phyloP scores from a whole-genome alignment of 2,797 vertebrate species.

The Ctenosaura bakeri region DNA sequence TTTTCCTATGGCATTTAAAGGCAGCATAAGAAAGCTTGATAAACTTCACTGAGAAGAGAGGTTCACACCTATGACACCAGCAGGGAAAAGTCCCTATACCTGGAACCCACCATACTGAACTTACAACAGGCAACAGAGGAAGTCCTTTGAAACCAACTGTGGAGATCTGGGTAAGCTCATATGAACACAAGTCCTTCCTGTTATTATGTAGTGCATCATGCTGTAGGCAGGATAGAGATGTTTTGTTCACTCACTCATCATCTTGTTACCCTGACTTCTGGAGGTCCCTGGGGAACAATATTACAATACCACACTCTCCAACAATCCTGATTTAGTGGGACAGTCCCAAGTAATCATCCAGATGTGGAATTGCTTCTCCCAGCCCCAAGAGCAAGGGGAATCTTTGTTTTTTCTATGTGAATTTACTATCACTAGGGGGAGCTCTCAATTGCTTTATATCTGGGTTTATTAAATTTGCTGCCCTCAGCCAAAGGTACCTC shows the following conservation, averaged over 20 bases:
- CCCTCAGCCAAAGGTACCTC: neutral
- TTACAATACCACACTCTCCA: no score
- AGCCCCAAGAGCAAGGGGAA: neutral
- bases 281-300: no score
- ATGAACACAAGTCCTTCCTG: neutral
- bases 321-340: no score
- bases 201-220: neutral
- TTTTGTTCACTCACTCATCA: no score
- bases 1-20: neutral
- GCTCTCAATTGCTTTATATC: neutral
- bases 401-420: neutral
- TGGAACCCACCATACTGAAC: neutral
- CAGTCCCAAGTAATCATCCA: no score
- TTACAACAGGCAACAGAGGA: neutral
- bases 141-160: neutral
- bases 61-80: neutral
- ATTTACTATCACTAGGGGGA: conserved; percentile 61
- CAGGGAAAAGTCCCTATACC: neutral
- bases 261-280: no score
- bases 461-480: fast-evolving
- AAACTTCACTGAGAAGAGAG: neutral
- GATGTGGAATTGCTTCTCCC: no score
- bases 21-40: neutral
- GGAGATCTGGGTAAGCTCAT: neutral
- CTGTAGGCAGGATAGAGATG: no score